These are phyloP conservation scores for Hedya salicella DNA, from an alignment of 2,888 invertebrate genomes.

Conservation along the genomic window DNA sequence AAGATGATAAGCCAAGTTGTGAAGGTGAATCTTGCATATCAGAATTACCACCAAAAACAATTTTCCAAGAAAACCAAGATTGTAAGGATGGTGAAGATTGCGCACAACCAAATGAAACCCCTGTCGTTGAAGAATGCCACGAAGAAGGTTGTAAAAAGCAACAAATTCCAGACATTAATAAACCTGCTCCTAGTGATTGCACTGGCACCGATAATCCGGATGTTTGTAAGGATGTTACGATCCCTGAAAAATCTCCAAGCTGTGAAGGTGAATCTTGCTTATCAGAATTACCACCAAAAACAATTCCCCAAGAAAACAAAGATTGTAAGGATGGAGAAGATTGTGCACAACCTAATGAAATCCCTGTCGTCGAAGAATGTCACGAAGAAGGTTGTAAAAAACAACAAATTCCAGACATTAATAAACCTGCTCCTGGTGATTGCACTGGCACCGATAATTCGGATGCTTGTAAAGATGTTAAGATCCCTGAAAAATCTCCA, in stretches of 20 bases:
- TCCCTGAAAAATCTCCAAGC: too few relatives aligned
- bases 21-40: conserved; percentile 46
- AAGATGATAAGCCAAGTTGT: conserved; percentile 48
- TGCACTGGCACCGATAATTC: conserved; percentile 54
- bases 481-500: too few relatives aligned
- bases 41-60: conserved; percentile 1
- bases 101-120: conserved; percentile 46
- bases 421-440: conserved; percentile 51
- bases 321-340: conserved; percentile 53
- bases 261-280: conserved; percentile 50
- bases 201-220: conserved; percentile 47
- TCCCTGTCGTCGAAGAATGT: conserved; percentile 55
- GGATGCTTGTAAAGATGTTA: conserved; percentile 47
- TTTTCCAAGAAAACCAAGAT: conserved; percentile 35
- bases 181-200: conserved; percentile 55
- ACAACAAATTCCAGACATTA: conserved; percentile 54
- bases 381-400: conserved; percentile 62
- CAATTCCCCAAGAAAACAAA: conserved; percentile 32
- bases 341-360: conserved; percentile 50
- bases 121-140: conserved; percentile 55
- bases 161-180: conserved; percentile 52
- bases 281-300: conserved; percentile 13
- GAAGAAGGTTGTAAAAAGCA: conserved; percentile 65
- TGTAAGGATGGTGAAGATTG: conserved; percentile 56
- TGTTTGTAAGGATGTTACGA: conserved; percentile 47